Percentiles rank a stretch among this genome's conserved stretches.
Evolutionary conservation across 2,113 vertebrate species (phyloP).

Genomic region (Tauraco erythrolophus): DNA sequence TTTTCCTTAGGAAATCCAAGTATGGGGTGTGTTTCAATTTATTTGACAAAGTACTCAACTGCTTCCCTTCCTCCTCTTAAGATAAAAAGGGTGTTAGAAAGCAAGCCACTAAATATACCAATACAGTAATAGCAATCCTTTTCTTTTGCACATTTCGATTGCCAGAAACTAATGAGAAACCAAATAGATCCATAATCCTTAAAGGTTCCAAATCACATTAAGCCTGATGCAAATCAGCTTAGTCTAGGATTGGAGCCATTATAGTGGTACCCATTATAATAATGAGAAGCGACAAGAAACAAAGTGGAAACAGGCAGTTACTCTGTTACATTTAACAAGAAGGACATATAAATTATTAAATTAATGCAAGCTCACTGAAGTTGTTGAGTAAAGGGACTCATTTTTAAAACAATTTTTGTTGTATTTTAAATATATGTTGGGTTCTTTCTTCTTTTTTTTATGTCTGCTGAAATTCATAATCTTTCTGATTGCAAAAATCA

Average conservation of each 20-base stretch:
- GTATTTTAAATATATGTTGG: neutral
- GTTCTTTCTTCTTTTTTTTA: neutral
- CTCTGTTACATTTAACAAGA: neutral
- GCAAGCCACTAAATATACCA: neutral
- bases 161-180: slow-evolving; percentile 29
- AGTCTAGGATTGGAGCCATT: neutral
- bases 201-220: neutral
- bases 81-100: neutral
- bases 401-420: neutral
- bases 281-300: slow-evolving; percentile 12
- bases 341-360: neutral
- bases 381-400: neutral
- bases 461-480: neutral
- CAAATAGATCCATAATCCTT: slow-evolving; percentile 1
- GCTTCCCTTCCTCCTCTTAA: neutral
- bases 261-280: neutral
- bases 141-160: neutral
- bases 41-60: neutral
- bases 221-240: neutral
- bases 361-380: neutral
- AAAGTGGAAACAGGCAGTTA: neutral
- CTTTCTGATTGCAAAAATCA: neutral
- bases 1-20: neutral
- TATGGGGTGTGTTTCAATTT: neutral
- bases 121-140: neutral